Evolutionary conservation across 2,113 vertebrate genomes (phyloP), one percentile per base, ranked within the genome.

Genomic region (Menura novaehollandiae): DNA sequence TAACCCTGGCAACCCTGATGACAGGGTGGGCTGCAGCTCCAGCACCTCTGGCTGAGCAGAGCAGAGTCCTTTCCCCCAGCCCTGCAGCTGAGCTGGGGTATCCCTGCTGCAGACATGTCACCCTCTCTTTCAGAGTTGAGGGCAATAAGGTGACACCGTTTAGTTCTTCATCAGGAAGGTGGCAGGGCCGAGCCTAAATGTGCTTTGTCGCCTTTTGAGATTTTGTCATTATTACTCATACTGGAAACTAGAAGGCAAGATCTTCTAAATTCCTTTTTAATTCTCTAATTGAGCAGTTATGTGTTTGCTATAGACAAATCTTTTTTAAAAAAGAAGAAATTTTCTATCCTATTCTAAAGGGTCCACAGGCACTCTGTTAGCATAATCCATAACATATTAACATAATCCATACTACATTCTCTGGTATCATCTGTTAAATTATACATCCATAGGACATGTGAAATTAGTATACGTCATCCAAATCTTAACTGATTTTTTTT

Each of bases 341-440:
- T 91, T 93, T 72, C 33, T 78, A 10, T 62, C 24, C 35, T 53
- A 20, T 89, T 79, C 24, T 81, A 8, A 32, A 41, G 6, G 20
- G 16, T 75, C 69, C n/a, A 88, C 32, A 68, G 88, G 49, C 43
- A 62, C 33, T 82, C 21, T 72, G 32, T 68, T 88, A 85, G 15
- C 74, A 85, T 62, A 95, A 95, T 87, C 89, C 46, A 87, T 89
- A 92, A 52, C 12, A 9, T 84, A 67, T 95, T 95, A 87, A 63
- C 76, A 81, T 91, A 92, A 95, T 92, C 91, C 72, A 55, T 89
- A 90, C 80, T 90, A 46, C 7, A 27, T 94, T 83, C 13, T 76
- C 27, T 47, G 39, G 52, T 75, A 75, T 64, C 27, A 68, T 91
- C 66, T 93, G 53, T 92, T 95, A 96, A 75, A 53, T 76, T 80